Evolutionary conservation across 35 echinoderm and acorn worm species (phyloP), one percentile per base, ranked within the genome.

Genomic region (Lytechinus pictus): DNA sequence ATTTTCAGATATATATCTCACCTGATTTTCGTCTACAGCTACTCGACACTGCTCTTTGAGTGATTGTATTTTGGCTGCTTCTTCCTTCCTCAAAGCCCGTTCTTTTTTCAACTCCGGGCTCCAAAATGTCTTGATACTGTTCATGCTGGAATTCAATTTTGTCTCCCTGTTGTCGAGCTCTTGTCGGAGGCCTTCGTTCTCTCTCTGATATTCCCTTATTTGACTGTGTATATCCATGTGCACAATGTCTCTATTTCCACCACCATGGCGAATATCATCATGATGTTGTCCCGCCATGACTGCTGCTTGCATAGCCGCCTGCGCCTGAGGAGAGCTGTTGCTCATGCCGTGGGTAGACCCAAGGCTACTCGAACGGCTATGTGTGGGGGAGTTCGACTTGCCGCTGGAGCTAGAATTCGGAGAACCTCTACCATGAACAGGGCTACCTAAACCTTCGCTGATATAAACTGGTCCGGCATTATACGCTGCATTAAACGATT

Each of bases 61-160:
- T 87, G 95, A 92, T 54, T 98, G 96, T 55, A 99, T 96, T 95
- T 97, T 98, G 86, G 52, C 72, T 27, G 94, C 95, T 94, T 99
- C 98, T 79, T 99, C 98, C 58, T 99, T 99, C 60, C 98, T 95
- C 53, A 97, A 57, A 21, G 98, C 98, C 60, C 98, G 95, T 94
- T 99, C 98, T 87, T 99, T 99, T 87, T 99, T 99, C 89, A 99
- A 79, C 95, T 99, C 98, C 44, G 98, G 98, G 58, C 98, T 99
- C 98, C 98, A 99, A 86, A 99, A 99, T 66, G 98, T 99, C 91
- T 99, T 99, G 61, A 99, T 99, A 86, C 98, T 99, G 86, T 99
- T 99, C 98, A 99, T 99, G 91, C 97, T 98, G 19, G 98, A 99
- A 89, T 95, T 97, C 60, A 99, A 95, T 91, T 99, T 99, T 33